These are phyloP conservation scores for Eriocheir sinensis DNA, from an alignment of 1,140 invertebrate genomes.

Conservation along the genomic window DNA sequence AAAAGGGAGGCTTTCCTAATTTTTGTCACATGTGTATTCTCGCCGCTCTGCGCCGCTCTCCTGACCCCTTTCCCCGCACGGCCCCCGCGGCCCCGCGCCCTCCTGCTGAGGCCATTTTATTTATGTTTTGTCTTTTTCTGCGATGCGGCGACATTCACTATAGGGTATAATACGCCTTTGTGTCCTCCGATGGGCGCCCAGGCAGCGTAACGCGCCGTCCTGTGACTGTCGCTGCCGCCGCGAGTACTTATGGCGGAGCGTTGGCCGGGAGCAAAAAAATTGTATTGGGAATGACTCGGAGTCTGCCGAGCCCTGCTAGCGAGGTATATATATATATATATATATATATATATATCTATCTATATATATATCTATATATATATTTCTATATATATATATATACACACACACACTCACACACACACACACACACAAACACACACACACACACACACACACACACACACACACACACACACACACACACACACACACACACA, in stretches of 20 bases:
- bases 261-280: neutral
- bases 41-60: neutral
- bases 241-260: neutral
- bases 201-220: neutral
- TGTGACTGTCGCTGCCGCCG: neutral
- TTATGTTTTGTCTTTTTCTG: neutral
- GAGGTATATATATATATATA: no score
- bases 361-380: no score
- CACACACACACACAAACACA: no score
- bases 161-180: neutral
- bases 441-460: no score
- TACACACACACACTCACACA: no score
- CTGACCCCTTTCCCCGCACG: neutral
- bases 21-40: constrained; percentile 16
- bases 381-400: no score
- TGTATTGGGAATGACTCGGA: neutral
- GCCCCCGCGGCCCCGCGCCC: neutral
- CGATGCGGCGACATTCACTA: neutral
- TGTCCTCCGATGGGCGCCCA: neutral
- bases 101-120: neutral
- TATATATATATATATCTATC: no score
- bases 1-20: constrained; percentile 24
- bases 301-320: neutral
- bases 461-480: constrained; percentile 52
- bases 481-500: constrained; percentile 33